These are phyloP conservation scores for Galago senegalensis DNA, from an alignment of 2,797 vertebrate genomes.

Conservation along the genomic window DNA sequence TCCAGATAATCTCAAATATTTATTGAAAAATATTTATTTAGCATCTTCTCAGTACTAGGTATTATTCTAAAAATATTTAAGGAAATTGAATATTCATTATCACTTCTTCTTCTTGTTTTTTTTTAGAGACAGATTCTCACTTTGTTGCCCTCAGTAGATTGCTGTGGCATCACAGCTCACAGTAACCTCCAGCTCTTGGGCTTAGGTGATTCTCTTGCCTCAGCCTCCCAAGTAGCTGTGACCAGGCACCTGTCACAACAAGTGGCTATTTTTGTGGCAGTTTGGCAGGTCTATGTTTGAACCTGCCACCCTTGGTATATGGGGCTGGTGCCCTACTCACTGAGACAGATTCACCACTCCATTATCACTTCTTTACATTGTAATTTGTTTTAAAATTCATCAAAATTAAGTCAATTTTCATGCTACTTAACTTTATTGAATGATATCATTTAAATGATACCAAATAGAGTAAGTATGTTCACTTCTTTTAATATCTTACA, in stretches of 20 bases:
- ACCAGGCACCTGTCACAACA: too few species aligned
- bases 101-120: neutral
- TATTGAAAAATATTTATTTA: neutral
- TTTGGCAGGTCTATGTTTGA: too few species aligned
- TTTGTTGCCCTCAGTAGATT: too few species aligned
- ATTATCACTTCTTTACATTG: neutral
- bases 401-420: slow-evolving; percentile 1
- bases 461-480: neutral
- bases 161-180: too few species aligned
- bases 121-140: too few species aligned
- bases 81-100: neutral
- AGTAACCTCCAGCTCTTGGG: too few species aligned
- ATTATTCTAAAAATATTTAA: neutral
- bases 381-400: neutral
- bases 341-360: too few species aligned
- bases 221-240: too few species aligned
- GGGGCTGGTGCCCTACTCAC: too few species aligned
- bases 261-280: too few species aligned
- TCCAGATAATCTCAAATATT: slow-evolving; percentile 13
- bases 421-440: neutral
- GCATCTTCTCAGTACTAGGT: neutral
- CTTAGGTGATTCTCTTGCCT: too few species aligned
- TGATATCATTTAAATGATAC: neutral
- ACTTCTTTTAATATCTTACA: slow-evolving; percentile 12
- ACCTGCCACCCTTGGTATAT: too few species aligned